Evolutionary conservation across 2,797 vertebrate species (phyloP).

Genomic region (Amblyopsis hoosieri): DNA sequence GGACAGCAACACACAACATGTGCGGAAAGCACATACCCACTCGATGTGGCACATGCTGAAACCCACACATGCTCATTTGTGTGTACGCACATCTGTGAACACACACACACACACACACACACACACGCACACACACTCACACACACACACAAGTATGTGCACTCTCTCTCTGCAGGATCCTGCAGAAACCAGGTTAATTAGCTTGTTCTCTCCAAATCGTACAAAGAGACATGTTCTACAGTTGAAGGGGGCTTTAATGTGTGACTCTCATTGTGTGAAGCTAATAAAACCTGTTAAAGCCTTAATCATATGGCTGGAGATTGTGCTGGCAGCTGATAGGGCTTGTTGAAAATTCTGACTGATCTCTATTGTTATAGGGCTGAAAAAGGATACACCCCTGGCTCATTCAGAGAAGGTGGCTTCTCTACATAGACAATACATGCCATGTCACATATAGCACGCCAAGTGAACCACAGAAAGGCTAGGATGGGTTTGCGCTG

Average conservation of each 20-base stretch:
- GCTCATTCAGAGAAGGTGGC: conserved; percentile 2
- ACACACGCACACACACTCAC: conserved; percentile 8
- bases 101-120: background rate
- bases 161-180: conserved; percentile 62
- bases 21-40: conserved; percentile 6
- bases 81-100: conserved; percentile 1
- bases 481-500: background rate
- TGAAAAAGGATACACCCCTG: conserved; percentile 46
- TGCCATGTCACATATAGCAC: background rate
- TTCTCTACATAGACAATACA: background rate
- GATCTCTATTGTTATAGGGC: conserved; percentile 53
- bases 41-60: conserved; percentile 8
- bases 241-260: conserved; percentile 65
- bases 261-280: conserved; percentile 59
- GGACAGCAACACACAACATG: background rate
- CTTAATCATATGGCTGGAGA: conserved; percentile 55
- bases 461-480: background rate
- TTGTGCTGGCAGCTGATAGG: conserved; percentile 47
- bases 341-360: conserved; percentile 57
- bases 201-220: conserved; percentile 80
- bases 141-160: conserved; percentile 27
- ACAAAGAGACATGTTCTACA: conserved; percentile 65
- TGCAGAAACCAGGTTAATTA: conserved; percentile 88
- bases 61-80: conserved; percentile 14
- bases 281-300: conserved; percentile 67